phyloP scores from a whole-genome alignment of 2,113 vertebrate genomes.

The Pollachius pollachius region DNA sequence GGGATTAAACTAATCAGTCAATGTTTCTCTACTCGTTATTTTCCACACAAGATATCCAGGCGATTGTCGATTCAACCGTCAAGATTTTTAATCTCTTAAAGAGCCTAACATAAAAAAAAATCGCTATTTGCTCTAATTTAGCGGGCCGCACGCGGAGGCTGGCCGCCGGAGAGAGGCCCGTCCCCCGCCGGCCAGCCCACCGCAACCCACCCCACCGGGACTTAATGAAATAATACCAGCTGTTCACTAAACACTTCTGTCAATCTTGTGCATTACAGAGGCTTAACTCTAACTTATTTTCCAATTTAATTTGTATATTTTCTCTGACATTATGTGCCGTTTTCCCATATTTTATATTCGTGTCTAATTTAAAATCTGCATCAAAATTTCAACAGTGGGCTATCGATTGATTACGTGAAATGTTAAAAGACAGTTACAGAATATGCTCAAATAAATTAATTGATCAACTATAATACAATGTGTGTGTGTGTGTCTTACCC shows the following conservation, averaged over 20 bases:
- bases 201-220: neutral
- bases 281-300: neutral
- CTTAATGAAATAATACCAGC: neutral
- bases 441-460: too few relatives aligned
- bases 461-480: neutral
- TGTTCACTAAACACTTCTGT: too few relatives aligned
- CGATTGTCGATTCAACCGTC: constrained; percentile 58
- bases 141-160: constrained; percentile 14
- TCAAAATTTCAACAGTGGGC: neutral
- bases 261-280: neutral
- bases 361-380: neutral
- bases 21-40: constrained; percentile 82
- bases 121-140: constrained; percentile 69
- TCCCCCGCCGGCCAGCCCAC: too few relatives aligned
- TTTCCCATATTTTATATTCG: too few relatives aligned
- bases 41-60: constrained; percentile 73
- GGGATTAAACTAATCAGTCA: constrained; percentile 83
- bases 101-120: constrained; percentile 70
- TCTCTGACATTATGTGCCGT: too few relatives aligned
- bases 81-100: constrained; percentile 79
- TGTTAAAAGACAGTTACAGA: too few relatives aligned
- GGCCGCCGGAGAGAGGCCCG: too few relatives aligned
- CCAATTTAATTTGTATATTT: neutral
- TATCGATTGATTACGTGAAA: neutral
- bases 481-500: too few relatives aligned